phyloP scores from a whole-genome alignment of 2,888 invertebrate species.

The Trichogramma evanescens region DNA sequence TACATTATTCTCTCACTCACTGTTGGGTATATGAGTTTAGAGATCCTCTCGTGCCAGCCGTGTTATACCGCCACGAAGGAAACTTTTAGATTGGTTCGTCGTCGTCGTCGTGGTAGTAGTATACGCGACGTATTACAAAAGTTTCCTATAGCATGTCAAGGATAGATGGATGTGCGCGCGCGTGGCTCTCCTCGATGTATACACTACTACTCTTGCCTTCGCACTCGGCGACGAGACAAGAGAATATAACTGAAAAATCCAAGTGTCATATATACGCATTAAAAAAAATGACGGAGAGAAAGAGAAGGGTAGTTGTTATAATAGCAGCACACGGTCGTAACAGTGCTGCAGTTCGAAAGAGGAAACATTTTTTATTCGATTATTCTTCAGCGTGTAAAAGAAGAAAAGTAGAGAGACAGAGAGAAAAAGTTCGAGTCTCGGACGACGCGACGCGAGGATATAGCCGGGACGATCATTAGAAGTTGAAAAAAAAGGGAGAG shows the following conservation, averaged over 20 bases:
- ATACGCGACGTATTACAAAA: constrained; percentile 35
- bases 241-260: neutral
- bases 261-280: neutral
- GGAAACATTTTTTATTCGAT: too few relatives aligned
- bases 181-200: neutral
- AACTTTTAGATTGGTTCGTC: constrained; percentile 29
- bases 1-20: constrained; percentile 14
- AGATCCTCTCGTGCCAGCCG: neutral
- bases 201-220: neutral
- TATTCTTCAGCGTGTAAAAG: too few relatives aligned
- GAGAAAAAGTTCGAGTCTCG: too few relatives aligned
- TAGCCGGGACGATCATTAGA: too few relatives aligned
- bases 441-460: too few relatives aligned
- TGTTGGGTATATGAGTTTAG: neutral
- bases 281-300: neutral
- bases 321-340: too few relatives aligned
- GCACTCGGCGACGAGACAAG: neutral
- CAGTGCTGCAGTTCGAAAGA: too few relatives aligned
- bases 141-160: constrained; percentile 24
- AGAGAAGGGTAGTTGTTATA: too few relatives aligned
- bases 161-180: too few relatives aligned
- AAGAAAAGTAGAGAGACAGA: too few relatives aligned
- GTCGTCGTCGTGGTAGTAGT: constrained; percentile 7
- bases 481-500: too few relatives aligned
- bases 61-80: constrained; percentile 21